Conservation (phyloP, 2,888 invertebrate genomes). For the Tetanocera ferruginea region DNA sequence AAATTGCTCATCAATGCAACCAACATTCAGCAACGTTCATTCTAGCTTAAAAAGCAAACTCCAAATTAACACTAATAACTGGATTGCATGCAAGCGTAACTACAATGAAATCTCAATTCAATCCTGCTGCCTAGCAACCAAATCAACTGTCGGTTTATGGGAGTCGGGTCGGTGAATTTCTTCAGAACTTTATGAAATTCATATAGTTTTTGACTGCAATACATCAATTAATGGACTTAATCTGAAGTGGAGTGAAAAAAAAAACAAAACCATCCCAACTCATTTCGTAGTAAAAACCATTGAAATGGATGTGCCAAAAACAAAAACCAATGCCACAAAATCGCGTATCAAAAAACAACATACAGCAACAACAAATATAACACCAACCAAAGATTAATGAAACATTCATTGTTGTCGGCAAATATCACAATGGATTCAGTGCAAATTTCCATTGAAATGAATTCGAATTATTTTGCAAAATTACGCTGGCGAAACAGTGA, state of each 20-base stretch:
- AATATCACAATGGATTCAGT: constrained; percentile 38
- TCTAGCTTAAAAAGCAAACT: not conserved
- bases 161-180: not conserved
- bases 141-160: too few species aligned
- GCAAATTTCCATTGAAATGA: constrained; percentile 35
- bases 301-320: too few species aligned
- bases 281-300: too few species aligned
- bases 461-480: constrained; percentile 31
- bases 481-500: not conserved
- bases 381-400: constrained; percentile 50
- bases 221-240: constrained; percentile 8
- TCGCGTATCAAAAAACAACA: not conserved
- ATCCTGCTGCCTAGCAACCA: too few species aligned
- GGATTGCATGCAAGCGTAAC: not conserved
- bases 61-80: not conserved
- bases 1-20: too few species aligned
- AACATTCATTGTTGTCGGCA: constrained; percentile 45
- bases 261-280: too few species aligned
- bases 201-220: not conserved
- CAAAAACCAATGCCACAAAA: not conserved
- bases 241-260: too few species aligned
- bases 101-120: too few species aligned
- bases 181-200: not conserved
- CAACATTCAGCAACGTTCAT: not conserved
- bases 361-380: not conserved